Conservation (phyloP, 2,797 vertebrate genomes). For the Agapornis canus region DNA sequence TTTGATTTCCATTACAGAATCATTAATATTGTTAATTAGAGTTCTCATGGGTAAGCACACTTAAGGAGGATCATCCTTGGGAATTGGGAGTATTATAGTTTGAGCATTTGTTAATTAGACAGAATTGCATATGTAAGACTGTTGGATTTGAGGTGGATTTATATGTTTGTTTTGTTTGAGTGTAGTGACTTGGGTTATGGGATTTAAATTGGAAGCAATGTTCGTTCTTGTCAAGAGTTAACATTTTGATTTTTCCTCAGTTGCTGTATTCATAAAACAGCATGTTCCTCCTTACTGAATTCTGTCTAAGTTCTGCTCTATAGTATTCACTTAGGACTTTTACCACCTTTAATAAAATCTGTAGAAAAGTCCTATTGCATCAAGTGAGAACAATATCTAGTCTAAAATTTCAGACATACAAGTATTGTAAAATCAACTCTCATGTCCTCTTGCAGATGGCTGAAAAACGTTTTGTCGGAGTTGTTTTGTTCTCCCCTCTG, state of each 20-base stretch:
- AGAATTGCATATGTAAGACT: slow-evolving; percentile 29
- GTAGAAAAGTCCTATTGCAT: background rate
- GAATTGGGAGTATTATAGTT: slow-evolving; percentile 65
- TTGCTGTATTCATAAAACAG: background rate
- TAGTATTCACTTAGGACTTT: background rate
- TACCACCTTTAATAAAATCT: background rate
- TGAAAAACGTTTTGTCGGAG: background rate
- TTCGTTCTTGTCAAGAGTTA: background rate
- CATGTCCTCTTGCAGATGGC: background rate
- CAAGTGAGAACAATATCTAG: background rate
- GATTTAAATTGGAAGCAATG: background rate
- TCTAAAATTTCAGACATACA: background rate
- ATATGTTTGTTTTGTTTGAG: slow-evolving; percentile 14
- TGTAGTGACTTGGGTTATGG: background rate
- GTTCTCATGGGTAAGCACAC: slow-evolving; percentile 63
- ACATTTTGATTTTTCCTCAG: background rate
- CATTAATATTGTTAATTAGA: slow-evolving; percentile 71
- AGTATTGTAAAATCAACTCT: background rate
- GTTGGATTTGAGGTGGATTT: slow-evolving; percentile 33
- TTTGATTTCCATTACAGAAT: slow-evolving; percentile 70
- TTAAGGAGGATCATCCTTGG: slow-evolving; percentile 69
- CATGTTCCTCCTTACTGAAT: background rate
- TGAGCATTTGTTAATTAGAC: slow-evolving; percentile 50
- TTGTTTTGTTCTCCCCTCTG: background rate
- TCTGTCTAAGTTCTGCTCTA: background rate